Conservation (phyloP, 1,140 invertebrate genomes). For the Drosophila insularis region DNA sequence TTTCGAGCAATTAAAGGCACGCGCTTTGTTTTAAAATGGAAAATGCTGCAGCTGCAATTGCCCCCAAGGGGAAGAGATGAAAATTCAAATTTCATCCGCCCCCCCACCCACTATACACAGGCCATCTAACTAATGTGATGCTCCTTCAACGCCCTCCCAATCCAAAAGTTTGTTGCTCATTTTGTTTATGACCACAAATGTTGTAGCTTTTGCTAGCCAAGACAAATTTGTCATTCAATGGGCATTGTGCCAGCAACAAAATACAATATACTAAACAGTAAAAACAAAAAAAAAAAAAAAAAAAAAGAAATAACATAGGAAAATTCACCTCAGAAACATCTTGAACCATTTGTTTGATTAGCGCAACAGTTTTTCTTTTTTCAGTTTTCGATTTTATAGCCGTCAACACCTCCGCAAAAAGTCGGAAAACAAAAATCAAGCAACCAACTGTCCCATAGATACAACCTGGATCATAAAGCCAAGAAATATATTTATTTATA, state of each 20-base stretch:
- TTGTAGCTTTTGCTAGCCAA: slow-evolving; percentile 47
- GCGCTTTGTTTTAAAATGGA: background rate
- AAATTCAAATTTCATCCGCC: slow-evolving; percentile 1
- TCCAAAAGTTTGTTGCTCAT: background rate
- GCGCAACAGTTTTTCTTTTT: slow-evolving; percentile 44
- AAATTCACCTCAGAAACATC: slow-evolving; percentile 43
- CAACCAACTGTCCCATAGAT: slow-evolving; percentile 1
- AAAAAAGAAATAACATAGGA: background rate
- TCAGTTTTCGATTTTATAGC: slow-evolving; percentile 33
- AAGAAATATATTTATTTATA: background rate
- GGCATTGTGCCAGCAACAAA: slow-evolving; percentile 43
- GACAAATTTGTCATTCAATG: slow-evolving; percentile 62
- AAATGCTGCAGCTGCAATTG: background rate
- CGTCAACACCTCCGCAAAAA: slow-evolving; percentile 33
- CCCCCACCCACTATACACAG: background rate
- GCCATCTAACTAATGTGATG: no score
- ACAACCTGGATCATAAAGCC: background rate
- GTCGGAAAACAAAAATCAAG: slow-evolving; percentile 3
- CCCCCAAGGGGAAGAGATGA: background rate
- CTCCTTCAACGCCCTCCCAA: background rate
- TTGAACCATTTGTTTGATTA: slow-evolving; percentile 58
- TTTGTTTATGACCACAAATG: slow-evolving; percentile 55
- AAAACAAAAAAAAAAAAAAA: background rate
- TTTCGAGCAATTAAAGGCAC: slow-evolving; percentile 19
- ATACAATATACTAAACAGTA: background rate